These are phyloP conservation scores for Cygnus buccinator DNA, from an alignment of 2,113 vertebrate species.

Conservation along the genomic window DNA sequence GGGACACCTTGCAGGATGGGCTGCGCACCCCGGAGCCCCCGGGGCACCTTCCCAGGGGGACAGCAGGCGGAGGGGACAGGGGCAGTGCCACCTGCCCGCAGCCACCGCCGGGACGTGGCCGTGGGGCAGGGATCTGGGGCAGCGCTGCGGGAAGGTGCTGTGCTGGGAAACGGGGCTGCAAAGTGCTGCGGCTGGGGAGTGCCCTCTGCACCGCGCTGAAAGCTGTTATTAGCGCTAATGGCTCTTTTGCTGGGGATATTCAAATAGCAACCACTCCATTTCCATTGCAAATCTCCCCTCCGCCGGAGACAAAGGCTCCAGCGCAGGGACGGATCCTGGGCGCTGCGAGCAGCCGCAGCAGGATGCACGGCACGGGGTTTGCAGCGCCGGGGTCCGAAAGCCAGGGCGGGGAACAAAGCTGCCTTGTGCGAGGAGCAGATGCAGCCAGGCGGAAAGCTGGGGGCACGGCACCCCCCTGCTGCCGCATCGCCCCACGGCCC, in stretches of 20 bases:
- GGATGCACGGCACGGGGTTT: too few species aligned
- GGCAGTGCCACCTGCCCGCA: background rate
- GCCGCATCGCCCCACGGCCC: background rate
- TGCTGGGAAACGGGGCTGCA: background rate
- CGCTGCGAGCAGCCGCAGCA: background rate
- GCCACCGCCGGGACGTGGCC: background rate
- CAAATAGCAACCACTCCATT: slow-evolving; percentile 18
- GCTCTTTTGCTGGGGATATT: slow-evolving; percentile 21
- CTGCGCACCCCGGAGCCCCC: background rate
- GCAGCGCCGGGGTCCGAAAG: background rate
- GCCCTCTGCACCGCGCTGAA: slow-evolving; percentile 45
- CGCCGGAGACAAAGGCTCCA: background rate
- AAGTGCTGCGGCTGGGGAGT: slow-evolving; percentile 33
- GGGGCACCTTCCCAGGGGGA: background rate
- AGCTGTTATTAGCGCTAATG: slow-evolving; percentile 57
- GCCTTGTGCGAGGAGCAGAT: background rate
- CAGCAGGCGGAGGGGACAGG: background rate
- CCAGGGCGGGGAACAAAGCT: background rate
- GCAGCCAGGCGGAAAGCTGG: background rate
- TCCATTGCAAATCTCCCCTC: background rate
- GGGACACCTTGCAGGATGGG: background rate
- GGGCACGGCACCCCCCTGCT: background rate
- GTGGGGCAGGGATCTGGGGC: background rate
- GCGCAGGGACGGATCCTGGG: background rate
- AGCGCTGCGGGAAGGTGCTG: background rate